Evolutionary conservation across 2,888 invertebrate species (phyloP), one percentile per base, ranked within the genome.

Genomic region (Nymphalis c-album): DNA sequence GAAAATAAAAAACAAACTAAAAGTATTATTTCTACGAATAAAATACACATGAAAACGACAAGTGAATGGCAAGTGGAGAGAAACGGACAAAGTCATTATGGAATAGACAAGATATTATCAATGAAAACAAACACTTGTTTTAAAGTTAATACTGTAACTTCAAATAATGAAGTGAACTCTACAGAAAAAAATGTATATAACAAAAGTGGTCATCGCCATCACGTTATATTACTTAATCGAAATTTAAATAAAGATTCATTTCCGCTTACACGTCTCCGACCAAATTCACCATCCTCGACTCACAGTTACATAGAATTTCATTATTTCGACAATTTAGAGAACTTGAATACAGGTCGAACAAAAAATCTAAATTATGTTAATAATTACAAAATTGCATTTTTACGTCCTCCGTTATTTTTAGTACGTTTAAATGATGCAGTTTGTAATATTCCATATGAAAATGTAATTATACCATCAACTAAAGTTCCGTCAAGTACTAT

Each of bases 221-320:
- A 62, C 13, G 26, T 53, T 53, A 59, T 53, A 20, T 18, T 50
- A 20, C 22, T 47, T 20, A 31, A 55, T 8, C 59, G 58, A 48
- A 68, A 60, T 31, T 45, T 46, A 64, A 58, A 51, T 1, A 63
- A 63, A 73, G 64, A 63, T 63, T 59, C 67, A 51, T 22, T 69
- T 51, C 47, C 59, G 50, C 31, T 45, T 10, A 26, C 55, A 53
- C 26, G 61, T 40, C 55, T 63, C 10, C 66, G 40, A 67, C 64
- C 53, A 63, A 70, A 65, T 31, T 20, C 58, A 13, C 76, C 73
- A 51, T 63, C 78, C 7, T 73, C 81, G 6, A 89, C 87, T 17
- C 78, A 85, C 4, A 90, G 88, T 77, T 86, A 78, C 59, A 90
- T 90, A 63, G 90, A 91, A 76, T 91, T 91, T 78, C 86, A 90